Base-by-base conservation (phyloP, 2,888 invertebrate genomes). In the Chelonus formosanus region DNA sequence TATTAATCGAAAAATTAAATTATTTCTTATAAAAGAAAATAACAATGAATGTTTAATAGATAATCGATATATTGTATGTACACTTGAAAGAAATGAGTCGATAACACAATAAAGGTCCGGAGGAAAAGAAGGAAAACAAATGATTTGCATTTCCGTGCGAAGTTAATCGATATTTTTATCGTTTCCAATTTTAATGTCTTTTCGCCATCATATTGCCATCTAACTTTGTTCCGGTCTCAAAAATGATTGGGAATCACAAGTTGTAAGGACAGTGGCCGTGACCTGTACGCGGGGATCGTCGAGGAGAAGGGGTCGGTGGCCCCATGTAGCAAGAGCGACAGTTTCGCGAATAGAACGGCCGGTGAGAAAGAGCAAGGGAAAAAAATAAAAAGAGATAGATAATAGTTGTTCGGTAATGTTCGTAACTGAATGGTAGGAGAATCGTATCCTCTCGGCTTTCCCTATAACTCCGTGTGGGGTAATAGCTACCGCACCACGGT, bases 211-310 rank as follows among this genome's bases (percentile, higher is more conserved):
- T 52, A 52, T 52, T 52, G 52, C 52, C 34, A 52, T 52, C 32
- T 52, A 52, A 52, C 31, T 32, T 52, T 31, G 52, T 32, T 52
- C 32, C 52, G 52, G 52, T 52, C 52, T 31, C 32, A 52, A 31
- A 52, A 43, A 57, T 44, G 57, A 57, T 57, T 40, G 62, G 55
- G 48, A 53, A 53, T 60, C 58, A 61, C 63, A 53, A 60, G 62
- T 70, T 62, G 67, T 67, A 3, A 79, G 79, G 80, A 79, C 79
- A 80, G 80, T 80, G 82, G 80, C 82, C 82, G 79, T 82, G 82
- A 82, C 80, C 81, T 77, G 77, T 68, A 77, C 69, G 71, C 67
- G 70, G 74, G 74, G 72, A 73, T 71, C 74, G 75, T 73, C 40
- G 40, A 40, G 76, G 78, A 77, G 61, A 61, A 61, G 77, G 78